A percentile compares a stretch with the other conserved stretches of the same genome.
These are phyloP conservation scores for Lepidocolaptes lacrymiger DNA, from an alignment of 2,797 vertebrate genomes.

Conservation along the genomic window DNA sequence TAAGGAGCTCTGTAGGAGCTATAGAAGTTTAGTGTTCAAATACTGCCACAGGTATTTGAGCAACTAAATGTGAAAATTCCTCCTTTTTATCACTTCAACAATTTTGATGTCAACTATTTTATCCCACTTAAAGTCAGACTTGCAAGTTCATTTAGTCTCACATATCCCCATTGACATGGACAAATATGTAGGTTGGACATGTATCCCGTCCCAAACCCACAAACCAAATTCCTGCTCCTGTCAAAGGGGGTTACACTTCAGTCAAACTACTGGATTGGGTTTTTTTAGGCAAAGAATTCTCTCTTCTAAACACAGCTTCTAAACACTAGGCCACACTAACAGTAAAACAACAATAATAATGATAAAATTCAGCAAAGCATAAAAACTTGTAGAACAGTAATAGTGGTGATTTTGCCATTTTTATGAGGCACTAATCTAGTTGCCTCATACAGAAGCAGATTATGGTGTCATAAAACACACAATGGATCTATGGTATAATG, in stretches of 20 bases:
- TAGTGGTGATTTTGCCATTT: conserved; percentile 46
- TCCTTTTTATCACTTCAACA: background rate
- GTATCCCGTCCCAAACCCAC: background rate
- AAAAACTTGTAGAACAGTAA: conserved; percentile 56
- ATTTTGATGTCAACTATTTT: background rate
- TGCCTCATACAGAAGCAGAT: conserved; percentile 65
- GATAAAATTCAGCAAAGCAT: conserved; percentile 52
- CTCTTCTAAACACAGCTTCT: background rate
- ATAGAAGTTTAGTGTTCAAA: background rate
- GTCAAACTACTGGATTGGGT: accelerated
- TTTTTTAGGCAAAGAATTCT: background rate
- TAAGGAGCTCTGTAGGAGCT: background rate
- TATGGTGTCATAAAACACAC: conserved; percentile 73
- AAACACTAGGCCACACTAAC: background rate
- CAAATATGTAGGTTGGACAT: accelerated
- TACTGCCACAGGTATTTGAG: background rate
- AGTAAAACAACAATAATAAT: conserved; percentile 46
- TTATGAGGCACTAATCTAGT: conserved; percentile 70
- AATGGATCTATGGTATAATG: conserved; percentile 42
- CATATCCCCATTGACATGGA: background rate
- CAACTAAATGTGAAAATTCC: background rate
- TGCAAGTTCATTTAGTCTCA: background rate
- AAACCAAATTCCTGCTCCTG: background rate
- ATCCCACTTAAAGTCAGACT: background rate
- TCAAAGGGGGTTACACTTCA: background rate